Conservation (phyloP, 2,113 vertebrate genomes). For the Parotia lawesii region DNA sequence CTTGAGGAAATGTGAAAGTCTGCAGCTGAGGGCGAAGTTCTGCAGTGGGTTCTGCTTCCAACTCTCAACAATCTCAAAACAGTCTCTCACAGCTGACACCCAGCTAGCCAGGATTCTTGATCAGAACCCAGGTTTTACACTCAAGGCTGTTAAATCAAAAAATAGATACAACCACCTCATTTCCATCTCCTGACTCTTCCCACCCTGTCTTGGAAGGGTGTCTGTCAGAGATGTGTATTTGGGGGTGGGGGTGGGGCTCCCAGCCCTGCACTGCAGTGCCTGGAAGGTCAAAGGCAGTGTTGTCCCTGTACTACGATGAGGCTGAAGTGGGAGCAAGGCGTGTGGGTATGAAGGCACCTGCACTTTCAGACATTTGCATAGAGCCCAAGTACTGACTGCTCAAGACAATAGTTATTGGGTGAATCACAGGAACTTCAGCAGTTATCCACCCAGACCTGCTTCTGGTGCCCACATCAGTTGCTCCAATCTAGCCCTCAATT, state of each 20-base stretch:
- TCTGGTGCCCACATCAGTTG: neutral
- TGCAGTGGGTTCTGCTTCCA: neutral
- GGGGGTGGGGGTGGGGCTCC: rapidly evolving
- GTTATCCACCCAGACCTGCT: neutral
- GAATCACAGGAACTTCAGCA: neutral
- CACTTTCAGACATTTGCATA: neutral
- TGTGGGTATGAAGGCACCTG: neutral
- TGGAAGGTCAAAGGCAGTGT: neutral
- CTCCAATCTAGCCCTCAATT: neutral
- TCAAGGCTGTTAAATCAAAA: neutral
- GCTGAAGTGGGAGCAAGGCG: neutral
- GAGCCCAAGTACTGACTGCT: neutral
- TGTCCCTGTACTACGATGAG: neutral
- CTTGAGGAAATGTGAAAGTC: neutral
- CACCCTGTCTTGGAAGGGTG: neutral
- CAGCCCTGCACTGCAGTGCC: neutral
- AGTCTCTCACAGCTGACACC: neutral
- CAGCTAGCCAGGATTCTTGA: neutral
- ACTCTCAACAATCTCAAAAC: neutral
- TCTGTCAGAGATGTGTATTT: rapidly evolving
- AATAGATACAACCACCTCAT: neutral
- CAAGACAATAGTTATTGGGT: rapidly evolving
- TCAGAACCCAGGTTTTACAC: neutral
- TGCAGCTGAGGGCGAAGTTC: neutral
- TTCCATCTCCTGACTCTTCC: neutral